Evolutionary conservation across 1,140 invertebrate species (phyloP).

Genomic region (Eupeodes corollae): DNA sequence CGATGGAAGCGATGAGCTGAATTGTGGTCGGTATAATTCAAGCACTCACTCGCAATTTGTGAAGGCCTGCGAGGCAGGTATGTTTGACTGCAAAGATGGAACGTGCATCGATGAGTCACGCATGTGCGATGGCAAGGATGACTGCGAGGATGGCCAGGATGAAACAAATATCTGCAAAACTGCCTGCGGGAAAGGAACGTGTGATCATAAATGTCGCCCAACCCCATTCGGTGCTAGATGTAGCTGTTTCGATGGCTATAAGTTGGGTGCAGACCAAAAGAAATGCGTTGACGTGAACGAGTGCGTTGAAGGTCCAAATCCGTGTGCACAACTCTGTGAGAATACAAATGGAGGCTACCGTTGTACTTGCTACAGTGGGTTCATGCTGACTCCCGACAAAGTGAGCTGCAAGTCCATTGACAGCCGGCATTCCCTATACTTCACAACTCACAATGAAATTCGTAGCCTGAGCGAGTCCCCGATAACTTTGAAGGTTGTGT

Average conservation of each 20-base stretch:
- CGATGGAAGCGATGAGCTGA: slow-evolving; percentile 49
- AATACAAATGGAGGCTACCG: slow-evolving; percentile 58
- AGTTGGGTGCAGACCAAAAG: slow-evolving; percentile 41
- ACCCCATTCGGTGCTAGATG: slow-evolving; percentile 45
- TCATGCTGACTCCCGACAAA: slow-evolving; percentile 45
- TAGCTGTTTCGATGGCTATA: slow-evolving; percentile 63
- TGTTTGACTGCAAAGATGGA: slow-evolving; percentile 39
- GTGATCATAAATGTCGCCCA: slow-evolving; percentile 40
- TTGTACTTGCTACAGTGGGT: slow-evolving; percentile 64
- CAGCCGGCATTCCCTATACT: slow-evolving; percentile 40
- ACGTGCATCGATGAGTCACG: slow-evolving; percentile 43
- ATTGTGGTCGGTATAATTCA: slow-evolving; percentile 40
- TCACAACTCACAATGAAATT: slow-evolving; percentile 41
- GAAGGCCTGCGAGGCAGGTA: slow-evolving; percentile 15
- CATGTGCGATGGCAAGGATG: slow-evolving; percentile 49
- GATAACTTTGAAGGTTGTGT: slow-evolving; percentile 32
- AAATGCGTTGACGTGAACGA: slow-evolving; percentile 57
- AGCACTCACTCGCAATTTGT: slow-evolving; percentile 2
- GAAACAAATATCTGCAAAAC: slow-evolving; percentile 21
- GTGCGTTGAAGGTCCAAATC: slow-evolving; percentile 50
- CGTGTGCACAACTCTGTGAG: slow-evolving; percentile 68
- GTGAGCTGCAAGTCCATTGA: slow-evolving; percentile 57
- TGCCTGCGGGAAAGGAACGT: slow-evolving; percentile 17
- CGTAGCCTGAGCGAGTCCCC: slow-evolving; percentile 36
- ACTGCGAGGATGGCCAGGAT: slow-evolving; percentile 43